Base-by-base conservation (phyloP, 2,888 invertebrate genomes). In the Cryptocephalus primarius region DNA sequence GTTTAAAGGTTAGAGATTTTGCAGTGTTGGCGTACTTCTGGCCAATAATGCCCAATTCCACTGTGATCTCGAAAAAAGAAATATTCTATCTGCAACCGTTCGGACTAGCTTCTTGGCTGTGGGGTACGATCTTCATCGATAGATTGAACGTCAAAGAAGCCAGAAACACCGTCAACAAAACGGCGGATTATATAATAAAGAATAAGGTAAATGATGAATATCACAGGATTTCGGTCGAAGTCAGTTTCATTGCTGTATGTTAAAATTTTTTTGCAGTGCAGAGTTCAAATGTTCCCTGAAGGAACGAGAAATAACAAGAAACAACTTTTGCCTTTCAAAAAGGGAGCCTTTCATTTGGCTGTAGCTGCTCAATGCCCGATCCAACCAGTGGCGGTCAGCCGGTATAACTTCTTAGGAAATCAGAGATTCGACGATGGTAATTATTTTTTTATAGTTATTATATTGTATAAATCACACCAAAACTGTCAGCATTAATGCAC, bases 301-400 rank as follows among this genome's bases (percentile, higher is more conserved):
- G 95, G 95, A 11, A 94, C 94, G 8, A 75, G 96, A 51, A 83
- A 85, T 63, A 77, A 78, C n/a, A 79, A 78, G 4, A 84, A 82
- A 32, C 78, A 78, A 31, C 71, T 96, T 60, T 70, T 93, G 57
- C 89, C 92, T 1, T 94, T 96, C 70, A 93, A 96, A 66, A 96
- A 95, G 67, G 95, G 95, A 8, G 93, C 92, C 4, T 96, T 97
- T 73, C 91, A 94, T 70, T 82, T 95, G 53, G 95, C 96, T 0
- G 73, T 93, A 52, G 80, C 83, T 54, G 85, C 88, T 6, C 80
- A 81, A 62, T 82, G 88, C 49, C 89, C 92, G 4, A 83, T 95
- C 51, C 85, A 92, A 62, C 94, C 95, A 0, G 82, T 94, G 1
- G 88, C 92, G 22, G 82, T 91, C 48, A 91, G 90, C 8, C 78